Evolutionary conservation across 2,888 invertebrate species (phyloP).

Genomic region (Pseudeuparius sepicola): DNA sequence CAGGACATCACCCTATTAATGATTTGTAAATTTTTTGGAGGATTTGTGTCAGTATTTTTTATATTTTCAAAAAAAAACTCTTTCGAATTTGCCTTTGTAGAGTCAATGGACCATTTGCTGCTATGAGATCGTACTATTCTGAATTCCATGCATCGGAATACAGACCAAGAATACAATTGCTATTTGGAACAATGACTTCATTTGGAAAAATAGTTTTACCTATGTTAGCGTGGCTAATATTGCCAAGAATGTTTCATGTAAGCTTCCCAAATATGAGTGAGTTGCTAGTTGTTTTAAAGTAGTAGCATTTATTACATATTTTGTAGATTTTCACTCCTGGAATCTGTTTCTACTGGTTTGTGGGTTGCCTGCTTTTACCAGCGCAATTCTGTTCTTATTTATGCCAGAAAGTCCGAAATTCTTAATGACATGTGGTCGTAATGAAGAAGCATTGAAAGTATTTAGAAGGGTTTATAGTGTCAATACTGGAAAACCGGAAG

Average conservation of each 20-base stretch:
- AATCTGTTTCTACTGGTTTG: conserved; percentile 50
- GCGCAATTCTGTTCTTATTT: conserved; percentile 49
- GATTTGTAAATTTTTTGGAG: conserved; percentile 61
- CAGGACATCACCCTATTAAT: conserved; percentile 57
- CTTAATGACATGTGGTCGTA: conserved; percentile 57
- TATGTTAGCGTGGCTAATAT: conserved; percentile 59
- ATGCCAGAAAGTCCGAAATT: conserved; percentile 75
- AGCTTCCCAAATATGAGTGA: too few relatives aligned
- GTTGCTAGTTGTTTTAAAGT: too few relatives aligned
- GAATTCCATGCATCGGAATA: conserved; percentile 61
- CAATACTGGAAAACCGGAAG: conserved; percentile 58
- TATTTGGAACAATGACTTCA: conserved; percentile 57
- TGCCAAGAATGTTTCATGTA: conserved; percentile 43
- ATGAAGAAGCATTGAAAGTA: conserved; percentile 53
- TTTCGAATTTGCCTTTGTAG: conserved; percentile 41
- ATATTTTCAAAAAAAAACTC: too few relatives aligned
- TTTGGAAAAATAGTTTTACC: conserved; percentile 54
- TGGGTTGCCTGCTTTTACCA: conserved; percentile 55
- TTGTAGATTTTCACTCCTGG: conserved; percentile 50
- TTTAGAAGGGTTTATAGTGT: conserved; percentile 53
- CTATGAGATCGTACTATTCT: conserved; percentile 59
- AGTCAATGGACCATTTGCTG: conserved; percentile 62
- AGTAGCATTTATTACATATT: too few relatives aligned
- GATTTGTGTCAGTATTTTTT: conserved; percentile 66
- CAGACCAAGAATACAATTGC: conserved; percentile 53